These are phyloP conservation scores for Tupaia chinensis DNA, from an alignment of 2,113 vertebrate genomes.

Conservation along the genomic window DNA sequence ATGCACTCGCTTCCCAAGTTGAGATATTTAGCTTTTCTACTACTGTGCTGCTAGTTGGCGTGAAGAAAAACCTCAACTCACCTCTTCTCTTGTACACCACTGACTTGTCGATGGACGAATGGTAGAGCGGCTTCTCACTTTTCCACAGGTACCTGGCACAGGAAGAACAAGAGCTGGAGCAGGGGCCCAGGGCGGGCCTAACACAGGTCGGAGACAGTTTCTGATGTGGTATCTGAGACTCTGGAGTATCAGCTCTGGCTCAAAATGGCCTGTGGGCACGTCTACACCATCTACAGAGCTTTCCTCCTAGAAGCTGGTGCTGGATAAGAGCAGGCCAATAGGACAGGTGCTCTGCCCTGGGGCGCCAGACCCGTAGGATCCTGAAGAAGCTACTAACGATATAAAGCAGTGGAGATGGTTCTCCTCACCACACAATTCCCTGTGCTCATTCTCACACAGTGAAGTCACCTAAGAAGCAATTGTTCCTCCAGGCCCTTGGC, in stretches of 20 bases:
- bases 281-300: rapidly evolving
- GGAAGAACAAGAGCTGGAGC: neutral
- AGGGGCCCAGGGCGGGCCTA: neutral
- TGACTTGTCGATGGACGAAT: slow-evolving; percentile 75
- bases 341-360: neutral
- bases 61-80: slow-evolving; percentile 75
- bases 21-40: neutral
- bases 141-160: slow-evolving; percentile 87
- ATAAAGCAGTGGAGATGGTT: neutral
- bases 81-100: slow-evolving; percentile 86
- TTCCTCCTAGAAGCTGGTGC: rapidly evolving
- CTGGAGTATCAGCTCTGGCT: neutral
- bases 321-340: neutral
- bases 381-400: neutral
- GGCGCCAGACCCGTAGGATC: neutral
- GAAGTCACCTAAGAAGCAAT: neutral
- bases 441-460: neutral
- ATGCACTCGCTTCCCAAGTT: neutral
- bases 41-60: neutral
- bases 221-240: neutral
- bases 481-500: neutral
- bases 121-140: slow-evolving; percentile 86
- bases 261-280: neutral
- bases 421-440: neutral
- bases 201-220: neutral